Evolutionary conservation across 1,140 invertebrate genomes (phyloP).

Genomic region (Batillaria attramentaria): DNA sequence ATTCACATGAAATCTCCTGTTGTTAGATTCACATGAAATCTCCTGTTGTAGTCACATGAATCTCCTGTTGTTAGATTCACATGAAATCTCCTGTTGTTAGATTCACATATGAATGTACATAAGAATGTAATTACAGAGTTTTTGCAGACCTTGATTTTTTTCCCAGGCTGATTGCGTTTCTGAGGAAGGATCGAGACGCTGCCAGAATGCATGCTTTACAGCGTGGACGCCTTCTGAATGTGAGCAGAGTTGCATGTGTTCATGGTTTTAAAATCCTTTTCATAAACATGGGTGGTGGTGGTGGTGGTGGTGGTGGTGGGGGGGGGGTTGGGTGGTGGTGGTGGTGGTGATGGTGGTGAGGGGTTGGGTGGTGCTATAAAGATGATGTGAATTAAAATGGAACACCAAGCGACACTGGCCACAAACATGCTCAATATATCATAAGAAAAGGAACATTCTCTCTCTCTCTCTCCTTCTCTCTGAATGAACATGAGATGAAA

Average conservation of each 20-base stretch:
- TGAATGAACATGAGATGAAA: too few species aligned
- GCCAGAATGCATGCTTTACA: slow-evolving; percentile 21
- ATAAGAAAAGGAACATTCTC: too few species aligned
- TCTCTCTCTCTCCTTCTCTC: too few species aligned
- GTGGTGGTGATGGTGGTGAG: background rate
- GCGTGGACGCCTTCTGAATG: slow-evolving; percentile 24
- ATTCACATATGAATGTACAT: background rate
- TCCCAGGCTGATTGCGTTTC: slow-evolving; percentile 24
- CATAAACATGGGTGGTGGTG: too few species aligned
- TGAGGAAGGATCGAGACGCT: slow-evolving; percentile 22
- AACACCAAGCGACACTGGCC: background rate
- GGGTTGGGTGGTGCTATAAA: background rate
- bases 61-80: background rate
- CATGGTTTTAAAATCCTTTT: too few species aligned
- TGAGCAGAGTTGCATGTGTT: background rate
- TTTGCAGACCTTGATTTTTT: background rate
- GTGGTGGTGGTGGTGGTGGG: background rate
- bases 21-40: background rate
- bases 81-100: background rate
- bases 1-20: background rate
- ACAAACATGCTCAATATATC: too few species aligned
- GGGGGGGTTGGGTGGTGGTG: background rate
- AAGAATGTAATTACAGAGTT: background rate
- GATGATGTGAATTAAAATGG: background rate
- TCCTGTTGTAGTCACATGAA: background rate